These are phyloP conservation scores for Haliaeetus leucogaster DNA, from an alignment of 2,113 vertebrate genomes.

Conservation along the genomic window DNA sequence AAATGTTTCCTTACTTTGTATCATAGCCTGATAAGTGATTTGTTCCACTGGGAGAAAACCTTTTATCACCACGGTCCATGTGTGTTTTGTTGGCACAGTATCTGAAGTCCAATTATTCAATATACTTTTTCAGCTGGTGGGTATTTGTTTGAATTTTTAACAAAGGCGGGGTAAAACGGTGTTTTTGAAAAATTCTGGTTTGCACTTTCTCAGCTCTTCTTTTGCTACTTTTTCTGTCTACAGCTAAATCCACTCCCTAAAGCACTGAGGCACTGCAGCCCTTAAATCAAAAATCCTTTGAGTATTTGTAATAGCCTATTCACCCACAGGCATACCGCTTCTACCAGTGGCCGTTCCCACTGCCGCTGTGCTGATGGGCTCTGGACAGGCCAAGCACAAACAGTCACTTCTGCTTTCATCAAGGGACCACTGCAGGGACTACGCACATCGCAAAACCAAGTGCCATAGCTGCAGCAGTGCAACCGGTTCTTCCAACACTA, in stretches of 20 bases:
- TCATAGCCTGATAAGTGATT: slow-evolving; percentile 52
- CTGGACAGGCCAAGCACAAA: neutral
- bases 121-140: slow-evolving; percentile 52
- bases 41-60: slow-evolving; percentile 33
- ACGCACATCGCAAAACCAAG: rapidly evolving
- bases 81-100: slow-evolving; percentile 57
- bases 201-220: neutral
- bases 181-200: neutral
- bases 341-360: neutral
- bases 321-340: neutral
- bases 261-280: neutral
- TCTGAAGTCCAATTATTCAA: slow-evolving; percentile 39
- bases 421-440: neutral
- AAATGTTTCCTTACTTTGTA: slow-evolving; percentile 63
- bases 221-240: neutral
- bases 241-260: neutral
- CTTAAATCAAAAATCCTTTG: neutral
- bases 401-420: neutral
- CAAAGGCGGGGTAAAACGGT: neutral
- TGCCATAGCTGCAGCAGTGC: neutral
- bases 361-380: neutral
- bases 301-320: neutral
- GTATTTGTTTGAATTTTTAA: slow-evolving; percentile 54
- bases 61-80: slow-evolving; percentile 56
- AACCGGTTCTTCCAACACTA: neutral